phyloP scores from a whole-genome alignment of 2,888 invertebrate species.

The Noctuana brunneofusca region DNA sequence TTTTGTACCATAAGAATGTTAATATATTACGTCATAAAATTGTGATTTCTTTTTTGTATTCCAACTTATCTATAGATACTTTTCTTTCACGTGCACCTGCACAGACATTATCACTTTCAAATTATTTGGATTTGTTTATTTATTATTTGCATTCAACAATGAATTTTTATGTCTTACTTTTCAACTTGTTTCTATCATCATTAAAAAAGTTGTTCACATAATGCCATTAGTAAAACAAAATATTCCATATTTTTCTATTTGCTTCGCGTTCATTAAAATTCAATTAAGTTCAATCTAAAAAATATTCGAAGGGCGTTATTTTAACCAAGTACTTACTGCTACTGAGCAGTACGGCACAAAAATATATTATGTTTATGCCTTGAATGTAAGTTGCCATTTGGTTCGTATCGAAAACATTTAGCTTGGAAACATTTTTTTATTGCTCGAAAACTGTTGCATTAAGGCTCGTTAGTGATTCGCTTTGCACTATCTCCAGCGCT shows the following conservation, averaged over 20 bases:
- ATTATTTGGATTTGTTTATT: too few species aligned
- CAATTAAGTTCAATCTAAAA: constrained; percentile 20
- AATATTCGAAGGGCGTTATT: constrained; percentile 13
- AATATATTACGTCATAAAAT: background rate
- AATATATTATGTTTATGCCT: constrained; percentile 6
- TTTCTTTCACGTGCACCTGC: too few species aligned
- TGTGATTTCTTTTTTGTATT: too few species aligned
- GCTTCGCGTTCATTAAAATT: constrained; percentile 25
- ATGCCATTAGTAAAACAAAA: constrained; percentile 8
- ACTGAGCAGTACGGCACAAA: background rate
- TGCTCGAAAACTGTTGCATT: constrained; percentile 22
- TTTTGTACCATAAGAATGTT: background rate
- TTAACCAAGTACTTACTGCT: background rate
- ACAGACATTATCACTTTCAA: too few species aligned
- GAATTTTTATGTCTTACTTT: background rate
- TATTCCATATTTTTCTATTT: constrained; percentile 13
- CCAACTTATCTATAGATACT: too few species aligned
- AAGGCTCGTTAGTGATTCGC: constrained; percentile 26
- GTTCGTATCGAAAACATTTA: constrained; percentile 13
- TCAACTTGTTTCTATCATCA: constrained; percentile 3
- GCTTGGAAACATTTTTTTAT: background rate
- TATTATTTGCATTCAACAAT: background rate
- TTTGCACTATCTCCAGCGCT: constrained; percentile 19
- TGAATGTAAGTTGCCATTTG: constrained; percentile 8
- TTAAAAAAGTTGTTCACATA: constrained; percentile 4